Base-by-base conservation (phyloP, 2,797 vertebrate species). In the Psittacula echo region DNA sequence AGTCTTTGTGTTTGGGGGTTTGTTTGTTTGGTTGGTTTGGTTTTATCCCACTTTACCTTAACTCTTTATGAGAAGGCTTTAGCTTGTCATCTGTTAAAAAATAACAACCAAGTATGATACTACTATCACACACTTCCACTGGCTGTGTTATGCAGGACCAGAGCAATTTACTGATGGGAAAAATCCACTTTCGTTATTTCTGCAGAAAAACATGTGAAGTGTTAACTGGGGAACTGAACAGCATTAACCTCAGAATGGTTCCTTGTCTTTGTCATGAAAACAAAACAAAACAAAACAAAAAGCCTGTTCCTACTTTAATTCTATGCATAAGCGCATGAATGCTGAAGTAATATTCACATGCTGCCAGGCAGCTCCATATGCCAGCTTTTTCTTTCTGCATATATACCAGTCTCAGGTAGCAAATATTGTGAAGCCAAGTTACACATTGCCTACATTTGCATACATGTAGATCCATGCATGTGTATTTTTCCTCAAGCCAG, bases 291-390 rank as follows among this genome's bases (percentile, higher is more conserved):
- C 37, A 37, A 37, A 37, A 37, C 8, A 20, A 79, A 18, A 75
- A 20, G 16, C 27, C 58, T 95, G 95, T 94, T 76, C 74, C 64
- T 75, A 75, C 94, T 96, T 94, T 86, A 94, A 94, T 96, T 90
- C 94, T 89, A 96, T 96, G 83, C 90, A 76, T 65, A 91, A 91
- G 94, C 93, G 82, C 77, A 90, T 51, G 85, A 88, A 94, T 78
- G 74, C 78, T 95, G 79, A 97, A 97, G 90, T 94, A 96, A 94
- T 89, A 93, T 58, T 92, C 86, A 65, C 70, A 79, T 87, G 84
- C 61, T 93, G 80, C 80, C 87, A 90, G 75, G 91, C 95, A 95
- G 50, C 39, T 91, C 93, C 93, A 77, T 96, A 90, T 96, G 94
- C 84, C 95, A 94, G 60, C 26, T 77, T 89, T 79, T 73, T 29